Evolutionary conservation across 2,888 invertebrate genomes (phyloP), one percentile per base, ranked within the genome.

Genomic region (Nomada hirtipes): DNA sequence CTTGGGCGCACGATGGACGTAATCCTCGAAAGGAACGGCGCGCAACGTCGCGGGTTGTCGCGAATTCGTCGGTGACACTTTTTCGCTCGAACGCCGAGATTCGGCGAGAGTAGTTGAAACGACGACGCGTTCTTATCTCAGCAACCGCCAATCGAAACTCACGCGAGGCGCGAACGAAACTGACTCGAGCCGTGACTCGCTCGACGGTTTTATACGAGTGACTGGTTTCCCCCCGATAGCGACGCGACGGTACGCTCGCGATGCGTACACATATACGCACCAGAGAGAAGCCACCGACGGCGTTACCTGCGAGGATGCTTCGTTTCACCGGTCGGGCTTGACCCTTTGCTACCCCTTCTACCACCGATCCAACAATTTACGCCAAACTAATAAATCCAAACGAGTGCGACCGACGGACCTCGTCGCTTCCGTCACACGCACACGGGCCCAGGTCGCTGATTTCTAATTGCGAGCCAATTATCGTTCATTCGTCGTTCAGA

Each of bases 141-240:
- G 10, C 44, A 15, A 65, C 15, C 26, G 18, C 55, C 13, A 59
- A 70, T 4, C 74, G 64, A 82, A 15, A 67, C 72, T n/a, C 81
- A 50, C 75, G 75, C 80, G 88, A 90, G 84, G 88, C 91, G 89
- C 91, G 89, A 90, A 91, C 92, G 88, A 91, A 89, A 93, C 92
- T 92, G 92, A 91, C 90, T 89, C 86, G 90, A 87, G 83, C 86
- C 88, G 89, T 89, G 92, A 91, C 90, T 90, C 84, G 90, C 86
- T 85, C 87, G 88, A 86, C 85, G 90, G 91, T 91, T 92, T 92
- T 93, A 93, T 92, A 90, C 90, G 89, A 91, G 83, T 82, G 89
- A 90, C 89, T 88, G 90, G 90, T 88, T 88, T 88, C 90, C 84
- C 89, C 89, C 89, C 83, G 60, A 29, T 15, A 23, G 50, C 50